Evolutionary conservation across 2,113 vertebrate species (phyloP), one percentile per base, ranked within the genome.

Genomic region (Platichthys stellatus): DNA sequence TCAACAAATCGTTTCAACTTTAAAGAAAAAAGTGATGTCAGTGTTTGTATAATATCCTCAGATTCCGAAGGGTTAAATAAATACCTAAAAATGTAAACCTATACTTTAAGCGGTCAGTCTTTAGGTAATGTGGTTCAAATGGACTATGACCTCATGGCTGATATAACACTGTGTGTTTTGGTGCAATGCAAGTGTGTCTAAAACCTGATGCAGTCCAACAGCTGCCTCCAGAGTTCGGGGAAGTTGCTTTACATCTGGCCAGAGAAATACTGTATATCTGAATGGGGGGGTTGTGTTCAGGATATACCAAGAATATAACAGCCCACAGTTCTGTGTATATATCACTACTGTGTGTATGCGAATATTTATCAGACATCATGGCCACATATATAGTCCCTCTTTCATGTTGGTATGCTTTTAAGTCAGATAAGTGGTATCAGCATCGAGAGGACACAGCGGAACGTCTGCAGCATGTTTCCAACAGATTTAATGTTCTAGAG

Each of bases 391-490:
- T 54, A n/a, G 31, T 45, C 21, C 60, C 40, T 17, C 54, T 73
- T n/a, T 61, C 45, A 60, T 31, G 35, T 7, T 73, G 73, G 65
- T 38, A 74, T 80, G 76, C 60, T 70, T 54, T 63, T 45, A 35
- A 53, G 64, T 57, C 6, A 12, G 79, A 76, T 35, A 24, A 13
- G 11, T 31, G 53, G 21, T 71, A 72, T 72, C 75, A 72, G 69
- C 67, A 26, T 1, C 0, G 51, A 13, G 17, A 20, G 21, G 49
- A 64, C 72, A 24, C 49, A 14, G 7, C 35, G 24, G 18, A 69
- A 51, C 21, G 31, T 68, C 60, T 40, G 21, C n/a, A 47, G 26
- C 23, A 31, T 63, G 66, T 69, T 79, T 43, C 58, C 63, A 64
- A 24, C 43, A 62, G 69, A 26, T 57, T 62, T 5, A 24, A 4